Base-by-base conservation (phyloP, 2,797 vertebrate species). In the Pyrocephalus nanus region DNA sequence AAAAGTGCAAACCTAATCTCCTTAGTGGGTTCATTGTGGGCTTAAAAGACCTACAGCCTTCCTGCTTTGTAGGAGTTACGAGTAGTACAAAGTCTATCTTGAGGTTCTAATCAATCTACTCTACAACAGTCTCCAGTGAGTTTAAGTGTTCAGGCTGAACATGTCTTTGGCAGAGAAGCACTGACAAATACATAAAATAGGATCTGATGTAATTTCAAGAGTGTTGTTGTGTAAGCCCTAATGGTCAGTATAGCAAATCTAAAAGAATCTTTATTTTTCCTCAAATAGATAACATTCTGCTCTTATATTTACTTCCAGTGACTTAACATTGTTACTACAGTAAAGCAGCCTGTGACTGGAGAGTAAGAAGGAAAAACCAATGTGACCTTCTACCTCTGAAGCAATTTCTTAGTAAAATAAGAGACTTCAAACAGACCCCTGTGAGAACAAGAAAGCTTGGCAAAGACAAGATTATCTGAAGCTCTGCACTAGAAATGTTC, bases 191-290 rank as follows among this genome's bases (percentile, higher is more conserved):
- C n/a, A 50, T 75, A 30, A 84, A 88, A 86, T 25, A 70, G 61
- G 79, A 92, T 96, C 95, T 90, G 71, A 78, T 88, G 86, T 92
- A 90, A 87, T 0, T 13, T 62, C 79, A 94, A 81, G 92, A 86
- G 81, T 55, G 25, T 60, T 92, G 70, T 54, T 90, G 67, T 88
- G 74, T 69, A 80, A 89, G 57, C 42, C 51, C 70, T 66, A 62
- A 53, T 23, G 86, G 54, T 62, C 67, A n/a, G 55, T n/a, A 29
- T 23, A 70, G 40, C 23, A 76, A 60, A 92, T 66, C 50, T 9
- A 26, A 90, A 88, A 54, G 66, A 73, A 84, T 70, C 69, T 85
- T 82, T 61, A 58, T 79, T 92, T 83, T 70, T 54, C 47, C 34
- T 77, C 62, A 91, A 66, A 62, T 14, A 88, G 73, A 88, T 50